phyloP scores from a whole-genome alignment of 2,888 invertebrate genomes.

The Neelides folsomi region DNA sequence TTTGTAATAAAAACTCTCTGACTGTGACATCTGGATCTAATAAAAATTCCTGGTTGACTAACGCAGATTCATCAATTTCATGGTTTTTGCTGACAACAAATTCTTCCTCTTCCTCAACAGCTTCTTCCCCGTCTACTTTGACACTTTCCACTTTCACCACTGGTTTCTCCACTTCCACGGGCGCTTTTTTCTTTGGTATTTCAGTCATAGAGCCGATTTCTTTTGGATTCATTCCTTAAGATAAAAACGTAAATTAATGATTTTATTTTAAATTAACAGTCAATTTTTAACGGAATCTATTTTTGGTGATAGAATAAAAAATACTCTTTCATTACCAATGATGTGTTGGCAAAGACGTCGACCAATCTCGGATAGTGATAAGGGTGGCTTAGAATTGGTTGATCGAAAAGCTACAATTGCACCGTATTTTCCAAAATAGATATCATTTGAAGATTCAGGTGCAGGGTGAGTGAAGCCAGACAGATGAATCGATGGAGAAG shows the following conservation, averaged over 20 bases:
- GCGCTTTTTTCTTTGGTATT: slow-evolving; percentile 8
- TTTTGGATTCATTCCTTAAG: slow-evolving; percentile 56
- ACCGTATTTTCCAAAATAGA: slow-evolving; percentile 60
- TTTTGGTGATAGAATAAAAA: background rate
- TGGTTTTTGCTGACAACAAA: slow-evolving; percentile 12
- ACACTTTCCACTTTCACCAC: background rate
- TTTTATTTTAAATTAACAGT: slow-evolving; percentile 11
- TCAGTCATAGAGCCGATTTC: slow-evolving; percentile 49
- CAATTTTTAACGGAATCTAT: slow-evolving; percentile 6
- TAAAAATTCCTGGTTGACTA: slow-evolving; percentile 77
- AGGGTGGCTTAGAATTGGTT: slow-evolving; percentile 27
- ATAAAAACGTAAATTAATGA: slow-evolving; percentile 5
- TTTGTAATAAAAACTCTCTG: slow-evolving; percentile 52
- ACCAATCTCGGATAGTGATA: slow-evolving; percentile 42
- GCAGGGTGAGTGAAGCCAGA: slow-evolving; percentile 70
- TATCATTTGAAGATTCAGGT: slow-evolving; percentile 38
- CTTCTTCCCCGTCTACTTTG: background rate
- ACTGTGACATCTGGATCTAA: slow-evolving; percentile 62
- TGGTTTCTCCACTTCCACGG: slow-evolving; percentile 43
- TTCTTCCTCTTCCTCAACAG: background rate
- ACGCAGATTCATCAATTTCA: slow-evolving; percentile 52
- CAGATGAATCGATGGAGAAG: slow-evolving; percentile 43
- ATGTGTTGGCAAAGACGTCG: slow-evolving; percentile 81
- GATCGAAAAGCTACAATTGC: slow-evolving; percentile 60
- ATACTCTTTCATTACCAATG: slow-evolving; percentile 47